Base-by-base conservation (phyloP, 2,797 vertebrate genomes). In the Philypnodon macrostomus region DNA sequence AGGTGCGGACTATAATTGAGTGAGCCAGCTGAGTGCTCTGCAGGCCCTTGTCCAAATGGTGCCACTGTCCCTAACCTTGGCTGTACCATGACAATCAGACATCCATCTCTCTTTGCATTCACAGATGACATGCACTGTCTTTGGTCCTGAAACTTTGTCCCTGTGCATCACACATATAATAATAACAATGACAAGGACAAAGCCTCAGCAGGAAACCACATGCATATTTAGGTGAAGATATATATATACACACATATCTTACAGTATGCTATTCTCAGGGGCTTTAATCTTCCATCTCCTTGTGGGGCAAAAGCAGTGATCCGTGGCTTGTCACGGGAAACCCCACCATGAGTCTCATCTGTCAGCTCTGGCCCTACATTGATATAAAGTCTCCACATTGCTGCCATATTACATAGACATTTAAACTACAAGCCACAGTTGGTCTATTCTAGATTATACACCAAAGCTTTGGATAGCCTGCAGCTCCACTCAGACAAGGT, bases 51-150 rank as follows among this genome's bases (percentile, higher is more conserved):
- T 70, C 69, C 83, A 82, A 84, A 85, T 65, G 75, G 73, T 9
- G 51, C 32, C 52, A 64, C 47, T 61, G 76, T 83, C 80, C 70
- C 78, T 83, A 72, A 88, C 80, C 83, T 85, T 78, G 71, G 74
- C 73, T 73, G 13, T 41, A 34, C 56, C 11, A 23, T 35, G 63
- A 34, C 74, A 84, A 75, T 67, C 65, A 54, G 41, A 45, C 79
- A 81, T 84, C 65, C 53, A 69, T 87, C 77, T 79, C 48, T n/a
- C 34, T 17, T 35, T 32, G 35, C 61, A 45, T 65, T 66, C 61
- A 44, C 63, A 44, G 36, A 67, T 67, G 63, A 68, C 54, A 39
- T 47, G 45, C 35, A 47, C 45, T 35, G 34, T 53, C 45, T 23
- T 15, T 58, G 58, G 49, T 56, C 70, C 13, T 47, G 19, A 47